A percentile compares a stretch with the other conserved stretches of the same genome.
Conservation (phyloP, 1,140 invertebrate species). For the Eupristina koningsbergeri region DNA sequence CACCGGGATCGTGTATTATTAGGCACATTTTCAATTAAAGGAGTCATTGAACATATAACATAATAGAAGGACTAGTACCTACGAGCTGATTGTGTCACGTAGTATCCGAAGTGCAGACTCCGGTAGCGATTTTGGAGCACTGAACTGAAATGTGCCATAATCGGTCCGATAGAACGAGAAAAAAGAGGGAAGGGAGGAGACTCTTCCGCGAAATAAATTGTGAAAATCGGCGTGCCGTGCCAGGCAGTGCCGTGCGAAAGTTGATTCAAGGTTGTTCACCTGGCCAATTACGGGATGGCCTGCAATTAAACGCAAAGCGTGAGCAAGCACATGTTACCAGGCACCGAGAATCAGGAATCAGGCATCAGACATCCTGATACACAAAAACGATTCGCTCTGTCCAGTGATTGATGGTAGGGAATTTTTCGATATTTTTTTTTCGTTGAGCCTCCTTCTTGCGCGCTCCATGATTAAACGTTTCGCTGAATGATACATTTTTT, state of each 20-base stretch:
- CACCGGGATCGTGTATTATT: no score
- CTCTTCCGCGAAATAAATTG: conserved; percentile 35
- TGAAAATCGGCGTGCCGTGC: conserved; percentile 7
- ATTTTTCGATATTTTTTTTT: conserved; percentile 32
- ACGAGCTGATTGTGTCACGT: not conserved
- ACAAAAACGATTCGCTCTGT: conserved; percentile 30
- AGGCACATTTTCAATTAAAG: conserved; percentile 16
- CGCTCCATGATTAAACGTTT: conserved; percentile 31
- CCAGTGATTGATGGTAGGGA: conserved; percentile 33
- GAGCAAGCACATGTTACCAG: not conserved
- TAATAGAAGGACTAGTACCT: no score
- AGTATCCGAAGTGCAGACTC: no score
- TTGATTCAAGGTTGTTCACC: conserved; percentile 42
- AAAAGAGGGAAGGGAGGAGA: no score
- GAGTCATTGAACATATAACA: no score
- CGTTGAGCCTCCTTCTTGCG: not conserved
- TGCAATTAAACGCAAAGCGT: conserved; percentile 40
- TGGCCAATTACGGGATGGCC: conserved; percentile 31
- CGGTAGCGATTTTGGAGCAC: not conserved
- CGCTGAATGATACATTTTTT: conserved; percentile 32
- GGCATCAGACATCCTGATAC: no score
- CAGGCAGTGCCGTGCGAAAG: not conserved
- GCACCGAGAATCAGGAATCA: no score
- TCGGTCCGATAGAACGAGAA: not conserved
- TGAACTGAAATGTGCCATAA: not conserved